Evolutionary conservation across 1,140 invertebrate genomes (phyloP).

Genomic region (Triops longicaudatus): DNA sequence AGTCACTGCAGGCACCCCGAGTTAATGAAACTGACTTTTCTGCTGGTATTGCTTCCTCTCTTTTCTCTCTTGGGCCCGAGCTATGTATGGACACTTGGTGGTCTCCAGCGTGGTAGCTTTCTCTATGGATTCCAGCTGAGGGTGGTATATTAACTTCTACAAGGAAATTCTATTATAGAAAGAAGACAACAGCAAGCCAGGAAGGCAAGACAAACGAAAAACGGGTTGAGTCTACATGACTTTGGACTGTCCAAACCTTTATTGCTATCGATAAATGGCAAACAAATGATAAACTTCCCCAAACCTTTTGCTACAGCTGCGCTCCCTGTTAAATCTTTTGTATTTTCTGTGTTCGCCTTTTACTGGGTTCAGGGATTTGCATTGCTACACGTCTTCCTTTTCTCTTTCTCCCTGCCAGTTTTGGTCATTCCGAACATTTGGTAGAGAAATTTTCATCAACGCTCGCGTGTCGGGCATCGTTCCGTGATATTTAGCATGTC

Average conservation of each 20-base stretch:
- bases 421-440: no score
- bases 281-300: neutral
- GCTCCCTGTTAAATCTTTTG: no score
- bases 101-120: neutral
- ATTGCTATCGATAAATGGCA: slow-evolving; percentile 5
- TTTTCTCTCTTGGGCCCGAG: neutral
- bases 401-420: no score
- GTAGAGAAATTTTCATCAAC: no score
- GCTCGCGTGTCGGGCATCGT: no score
- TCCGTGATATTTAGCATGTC: no score
- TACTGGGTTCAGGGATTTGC: no score
- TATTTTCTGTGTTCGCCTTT: no score
- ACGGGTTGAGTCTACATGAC: neutral
- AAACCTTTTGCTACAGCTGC: neutral
- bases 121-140: neutral
- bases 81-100: neutral
- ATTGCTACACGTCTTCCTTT: no score
- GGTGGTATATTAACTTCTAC: neutral
- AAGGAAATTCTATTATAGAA: no score
- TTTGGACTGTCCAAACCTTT: neutral
- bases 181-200: neutral
- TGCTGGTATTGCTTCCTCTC: neutral
- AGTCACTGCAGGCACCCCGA: neutral
- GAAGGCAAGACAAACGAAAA: neutral
- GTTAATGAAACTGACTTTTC: slow-evolving; percentile 1